Percentiles rank a stretch among this genome's conserved stretches.
phyloP scores from a whole-genome alignment of 2,888 invertebrate genomes.

The Nipponacmea schrenckii region DNA sequence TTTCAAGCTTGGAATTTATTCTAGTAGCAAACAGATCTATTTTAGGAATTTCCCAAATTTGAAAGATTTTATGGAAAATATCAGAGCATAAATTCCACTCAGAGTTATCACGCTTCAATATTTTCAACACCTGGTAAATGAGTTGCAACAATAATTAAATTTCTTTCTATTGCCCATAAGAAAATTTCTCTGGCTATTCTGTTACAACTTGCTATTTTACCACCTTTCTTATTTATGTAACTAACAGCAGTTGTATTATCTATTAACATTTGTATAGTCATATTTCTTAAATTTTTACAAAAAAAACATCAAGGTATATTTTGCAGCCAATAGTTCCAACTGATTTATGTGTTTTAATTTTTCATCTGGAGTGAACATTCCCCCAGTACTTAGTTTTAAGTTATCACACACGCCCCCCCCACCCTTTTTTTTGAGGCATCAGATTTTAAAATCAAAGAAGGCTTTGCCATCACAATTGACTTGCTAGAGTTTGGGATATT shows the following conservation, averaged over 20 bases:
- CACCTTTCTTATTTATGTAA: conserved; percentile 1
- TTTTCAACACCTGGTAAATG: conserved; percentile 15
- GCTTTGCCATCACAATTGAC: background rate
- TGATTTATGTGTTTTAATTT: conserved; percentile 12
- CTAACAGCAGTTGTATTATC: conserved; percentile 11
- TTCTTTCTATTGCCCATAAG: conserved; percentile 11
- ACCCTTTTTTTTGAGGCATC: conserved; percentile 5
- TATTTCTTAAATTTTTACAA: background rate
- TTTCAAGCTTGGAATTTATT: too few species aligned
- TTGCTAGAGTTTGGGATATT: background rate
- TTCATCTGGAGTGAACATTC: conserved; percentile 4
- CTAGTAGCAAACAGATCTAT: too few species aligned
- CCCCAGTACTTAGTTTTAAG: background rate
- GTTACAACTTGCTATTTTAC: conserved; percentile 6
- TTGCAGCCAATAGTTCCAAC: conserved; percentile 5
- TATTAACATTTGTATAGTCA: background rate
- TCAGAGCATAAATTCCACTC: conserved; percentile 17
- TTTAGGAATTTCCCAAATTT: conserved; percentile 9
- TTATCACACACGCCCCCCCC: background rate
- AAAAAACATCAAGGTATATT: conserved; percentile 6
- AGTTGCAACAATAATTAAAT: conserved; percentile 9
- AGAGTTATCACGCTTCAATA: conserved; percentile 4
- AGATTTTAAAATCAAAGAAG: background rate
- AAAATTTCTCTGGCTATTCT: conserved; percentile 8
- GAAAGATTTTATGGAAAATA: conserved; percentile 4